Conservation (phyloP, 1,140 invertebrate species). For the Homarus americanus region DNA sequence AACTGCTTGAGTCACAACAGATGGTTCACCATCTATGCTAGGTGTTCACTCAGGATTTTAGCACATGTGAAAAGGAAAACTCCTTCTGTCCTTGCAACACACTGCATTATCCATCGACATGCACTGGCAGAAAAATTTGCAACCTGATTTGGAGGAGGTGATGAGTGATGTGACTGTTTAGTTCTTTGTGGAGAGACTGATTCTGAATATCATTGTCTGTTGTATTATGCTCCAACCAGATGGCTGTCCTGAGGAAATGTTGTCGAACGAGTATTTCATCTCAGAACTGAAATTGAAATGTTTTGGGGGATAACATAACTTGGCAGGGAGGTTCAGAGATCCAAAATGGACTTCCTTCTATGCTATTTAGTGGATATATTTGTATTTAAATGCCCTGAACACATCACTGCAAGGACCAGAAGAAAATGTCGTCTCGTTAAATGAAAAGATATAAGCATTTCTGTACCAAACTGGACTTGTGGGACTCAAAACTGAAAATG, state of each 20-base stretch:
- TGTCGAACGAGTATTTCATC: slow-evolving; percentile 50
- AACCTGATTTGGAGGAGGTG: slow-evolving; percentile 44
- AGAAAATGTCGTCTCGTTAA: slow-evolving; percentile 19
- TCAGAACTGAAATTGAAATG: slow-evolving; percentile 45
- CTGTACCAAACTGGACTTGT: no score
- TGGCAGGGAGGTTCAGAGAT: slow-evolving; percentile 46
- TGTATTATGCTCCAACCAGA: slow-evolving; percentile 64
- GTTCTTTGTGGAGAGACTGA: slow-evolving; percentile 56
- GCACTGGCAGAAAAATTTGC: slow-evolving; percentile 15
- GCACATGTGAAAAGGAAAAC: slow-evolving; percentile 3
- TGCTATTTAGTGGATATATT: slow-evolving; percentile 44
- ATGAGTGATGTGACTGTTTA: slow-evolving; percentile 57
- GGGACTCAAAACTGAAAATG: no score
- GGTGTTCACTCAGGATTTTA: neutral
- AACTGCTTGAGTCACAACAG: slow-evolving; percentile 5
- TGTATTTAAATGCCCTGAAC: slow-evolving; percentile 37
- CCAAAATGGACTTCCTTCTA: slow-evolving; percentile 38
- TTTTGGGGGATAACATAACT: slow-evolving; percentile 29
- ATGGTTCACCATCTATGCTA: slow-evolving; percentile 18
- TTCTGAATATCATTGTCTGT: slow-evolving; percentile 53
- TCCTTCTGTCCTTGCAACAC: slow-evolving; percentile 27
- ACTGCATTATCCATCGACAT: slow-evolving; percentile 16
- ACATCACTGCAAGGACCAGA: slow-evolving; percentile 34
- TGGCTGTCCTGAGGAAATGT: slow-evolving; percentile 50
- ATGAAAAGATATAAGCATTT: slow-evolving; percentile 50